Conservation (phyloP, 2,797 vertebrate species). For the Ataeniobius toweri region DNA sequence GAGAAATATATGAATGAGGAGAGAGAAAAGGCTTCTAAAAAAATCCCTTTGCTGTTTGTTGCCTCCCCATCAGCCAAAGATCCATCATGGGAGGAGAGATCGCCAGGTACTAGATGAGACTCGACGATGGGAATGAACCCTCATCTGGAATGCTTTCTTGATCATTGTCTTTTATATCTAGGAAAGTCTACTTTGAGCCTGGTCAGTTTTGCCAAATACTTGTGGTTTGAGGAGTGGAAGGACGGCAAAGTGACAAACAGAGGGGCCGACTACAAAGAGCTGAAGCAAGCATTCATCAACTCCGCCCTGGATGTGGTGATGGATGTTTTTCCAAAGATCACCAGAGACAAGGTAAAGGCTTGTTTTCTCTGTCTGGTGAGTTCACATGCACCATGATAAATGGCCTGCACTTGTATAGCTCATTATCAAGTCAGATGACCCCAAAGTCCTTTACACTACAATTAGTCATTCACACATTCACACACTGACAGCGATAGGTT, state of each 20-base stretch:
- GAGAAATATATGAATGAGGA: constrained; percentile 66
- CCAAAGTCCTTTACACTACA: too few species aligned
- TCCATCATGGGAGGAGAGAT: constrained; percentile 85
- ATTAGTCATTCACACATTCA: too few species aligned
- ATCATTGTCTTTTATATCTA: constrained; percentile 19
- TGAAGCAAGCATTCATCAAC: constrained; percentile 86
- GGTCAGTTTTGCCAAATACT: constrained; percentile 79
- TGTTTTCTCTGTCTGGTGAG: too few species aligned
- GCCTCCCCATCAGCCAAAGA: constrained; percentile 89
- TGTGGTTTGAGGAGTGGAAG: constrained; percentile 95
- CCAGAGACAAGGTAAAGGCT: constrained; percentile 83
- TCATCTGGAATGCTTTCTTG: too few species aligned
- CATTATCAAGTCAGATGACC: too few species aligned
- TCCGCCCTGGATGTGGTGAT: constrained; percentile 74
- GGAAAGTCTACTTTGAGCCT: constrained; percentile 86
- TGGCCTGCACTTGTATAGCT: too few species aligned
- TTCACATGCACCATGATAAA: too few species aligned
- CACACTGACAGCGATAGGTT: too few species aligned
- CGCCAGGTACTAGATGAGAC: constrained; percentile 79
- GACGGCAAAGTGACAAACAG: constrained; percentile 83
- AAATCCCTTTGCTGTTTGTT: constrained; percentile 82
- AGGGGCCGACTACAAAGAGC: constrained; percentile 81
- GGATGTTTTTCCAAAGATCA: constrained; percentile 86
- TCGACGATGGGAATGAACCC: not conserved
- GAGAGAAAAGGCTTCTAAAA: constrained; percentile 81